These are phyloP conservation scores for Paralichthys olivaceus DNA, from an alignment of 2,113 vertebrate genomes.

Conservation along the genomic window DNA sequence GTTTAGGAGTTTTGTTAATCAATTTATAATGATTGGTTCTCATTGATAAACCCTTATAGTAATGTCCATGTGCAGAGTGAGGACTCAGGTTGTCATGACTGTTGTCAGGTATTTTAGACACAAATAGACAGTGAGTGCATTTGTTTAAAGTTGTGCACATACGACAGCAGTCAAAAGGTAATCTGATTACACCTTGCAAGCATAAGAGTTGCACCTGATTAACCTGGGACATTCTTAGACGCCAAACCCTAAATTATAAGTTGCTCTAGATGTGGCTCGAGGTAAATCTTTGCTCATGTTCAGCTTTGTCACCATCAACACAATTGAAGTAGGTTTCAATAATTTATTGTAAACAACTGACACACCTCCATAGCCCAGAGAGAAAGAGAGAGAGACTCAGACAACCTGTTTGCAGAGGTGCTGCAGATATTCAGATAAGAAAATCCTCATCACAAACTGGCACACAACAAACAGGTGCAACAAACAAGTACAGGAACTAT, in stretches of 20 bases:
- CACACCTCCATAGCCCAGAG: slow-evolving; percentile 27
- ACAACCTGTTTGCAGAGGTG: slow-evolving; percentile 53
- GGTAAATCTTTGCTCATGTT: slow-evolving; percentile 59
- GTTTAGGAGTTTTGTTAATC: background rate
- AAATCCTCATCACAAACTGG: slow-evolving; percentile 45
- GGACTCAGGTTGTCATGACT: slow-evolving; percentile 6
- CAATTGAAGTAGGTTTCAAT: slow-evolving; percentile 37
- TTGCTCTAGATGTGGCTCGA: slow-evolving; percentile 44
- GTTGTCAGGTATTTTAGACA: background rate
- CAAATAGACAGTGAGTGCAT: background rate
- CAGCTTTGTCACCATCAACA: slow-evolving; percentile 21
- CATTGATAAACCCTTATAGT: background rate
- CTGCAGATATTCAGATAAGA: slow-evolving; percentile 73
- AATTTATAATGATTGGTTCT: background rate
- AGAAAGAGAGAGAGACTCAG: background rate
- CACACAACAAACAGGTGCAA: slow-evolving; percentile 73
- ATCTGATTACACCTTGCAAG: slow-evolving; percentile 15
- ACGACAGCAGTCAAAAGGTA: background rate
- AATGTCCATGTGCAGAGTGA: background rate
- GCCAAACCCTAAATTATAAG: too few species aligned
- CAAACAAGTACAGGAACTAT: slow-evolving; percentile 62
- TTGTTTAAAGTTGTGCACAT: background rate
- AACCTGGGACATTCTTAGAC: background rate
- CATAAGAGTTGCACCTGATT: slow-evolving; percentile 42
- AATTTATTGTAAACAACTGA: slow-evolving; percentile 38